Base-by-base conservation (phyloP, 2,888 invertebrate species). In the Brachycybe producta region DNA sequence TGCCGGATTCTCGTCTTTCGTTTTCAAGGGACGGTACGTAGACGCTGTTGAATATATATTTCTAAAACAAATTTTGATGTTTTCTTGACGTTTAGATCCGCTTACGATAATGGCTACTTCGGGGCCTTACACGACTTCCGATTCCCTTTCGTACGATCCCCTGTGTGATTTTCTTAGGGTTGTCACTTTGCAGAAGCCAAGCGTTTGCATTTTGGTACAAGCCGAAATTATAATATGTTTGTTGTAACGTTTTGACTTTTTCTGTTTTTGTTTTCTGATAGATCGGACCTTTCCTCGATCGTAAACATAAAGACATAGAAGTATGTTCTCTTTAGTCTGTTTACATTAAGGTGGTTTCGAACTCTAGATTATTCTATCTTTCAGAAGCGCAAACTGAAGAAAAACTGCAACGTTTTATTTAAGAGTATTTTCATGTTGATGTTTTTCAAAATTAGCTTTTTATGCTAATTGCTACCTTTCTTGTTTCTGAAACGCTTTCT, bases 241-340 rank as follows among this genome's bases (percentile, higher is more conserved):
- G n/a, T n/a, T n/a, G n/a, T n/a, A n/a, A n/a, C 11, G 17, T 51
- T 11, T 26, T 46, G 11, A 23, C 23, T 39, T 50, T 34, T 34
- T 38, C 17, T 38, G 8, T 46, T 26, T 24, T 47, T 49, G 30
- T 56, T 39, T 47, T 43, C 26, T 62, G 62, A 46, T 59, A 68
- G 68, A 57, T 82, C 11, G 92, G 94, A 0, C 91, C 92, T 0
- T 85, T 91, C 64, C 65, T 91, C 47, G 87, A 90, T 61, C 70
- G 72, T 8, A 65, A 64, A 52, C 62, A 64, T 57, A 53, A 56
- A 32, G 54, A 57, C 7, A 52, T 57, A 28, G 54, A 56, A 53
- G 59, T 58, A 55, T n/a, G 40, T 19, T n/a, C n/a, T n/a, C n/a
- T n/a, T n/a, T n/a, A n/a, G n/a, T n/a, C n/a, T n/a, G n/a, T n/a